These are phyloP conservation scores for Pyrocoelia pectoralis DNA, from an alignment of 2,888 invertebrate species.

Conservation along the genomic window DNA sequence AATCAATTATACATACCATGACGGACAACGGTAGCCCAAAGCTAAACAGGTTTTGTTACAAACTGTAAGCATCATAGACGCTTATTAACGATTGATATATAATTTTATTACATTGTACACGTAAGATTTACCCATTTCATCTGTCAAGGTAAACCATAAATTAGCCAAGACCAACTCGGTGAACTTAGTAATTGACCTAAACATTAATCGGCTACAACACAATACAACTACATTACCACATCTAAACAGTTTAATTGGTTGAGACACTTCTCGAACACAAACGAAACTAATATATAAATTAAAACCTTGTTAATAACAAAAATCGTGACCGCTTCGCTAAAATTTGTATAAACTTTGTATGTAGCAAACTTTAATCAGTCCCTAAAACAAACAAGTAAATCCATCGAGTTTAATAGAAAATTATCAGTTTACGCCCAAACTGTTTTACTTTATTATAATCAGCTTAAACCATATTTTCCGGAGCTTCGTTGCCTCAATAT, in stretches of 20 bases:
- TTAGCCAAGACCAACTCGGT: not conserved
- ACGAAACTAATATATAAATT: not conserved
- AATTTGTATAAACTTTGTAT: not conserved
- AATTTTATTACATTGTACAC: not conserved
- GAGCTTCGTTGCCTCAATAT: slow-evolving; percentile 1
- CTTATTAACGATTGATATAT: not conserved
- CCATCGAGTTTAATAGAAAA: slow-evolving; percentile 7
- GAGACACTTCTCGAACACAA: too few species aligned
- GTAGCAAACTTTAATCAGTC: not conserved
- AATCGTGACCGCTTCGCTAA: not conserved
- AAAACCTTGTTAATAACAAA: not conserved
- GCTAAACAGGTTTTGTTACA: not conserved
- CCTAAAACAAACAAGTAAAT: slow-evolving; percentile 2
- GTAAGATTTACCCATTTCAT: not conserved
- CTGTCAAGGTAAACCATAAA: not conserved
- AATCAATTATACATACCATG: not conserved
- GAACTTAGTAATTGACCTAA: not conserved
- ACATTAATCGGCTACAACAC: too few species aligned
- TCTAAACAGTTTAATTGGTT: too few species aligned
- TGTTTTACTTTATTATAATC: slow-evolving; percentile 5
- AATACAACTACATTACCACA: too few species aligned
- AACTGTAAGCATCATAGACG: not conserved
- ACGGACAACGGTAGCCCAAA: slow-evolving; percentile 7
- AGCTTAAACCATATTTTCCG: slow-evolving; percentile 3
- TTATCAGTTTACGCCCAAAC: slow-evolving; percentile 9